Evolutionary conservation across 1,140 invertebrate genomes (phyloP), one percentile per base, ranked within the genome.

Genomic region (Halesus radiatus): DNA sequence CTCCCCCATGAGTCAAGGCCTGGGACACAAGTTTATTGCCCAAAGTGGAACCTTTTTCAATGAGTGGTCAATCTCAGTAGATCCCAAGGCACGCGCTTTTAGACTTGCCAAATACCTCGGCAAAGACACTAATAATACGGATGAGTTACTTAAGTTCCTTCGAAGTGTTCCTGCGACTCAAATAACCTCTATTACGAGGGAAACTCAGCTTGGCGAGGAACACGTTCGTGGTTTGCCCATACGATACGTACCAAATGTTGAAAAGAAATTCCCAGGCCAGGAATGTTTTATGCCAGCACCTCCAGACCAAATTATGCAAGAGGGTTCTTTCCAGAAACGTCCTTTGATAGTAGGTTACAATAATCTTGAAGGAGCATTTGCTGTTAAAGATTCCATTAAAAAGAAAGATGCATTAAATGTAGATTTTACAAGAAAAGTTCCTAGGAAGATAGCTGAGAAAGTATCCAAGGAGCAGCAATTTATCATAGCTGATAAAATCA

Each of bases 1-100:
- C 16, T 94, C 93, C 58, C 89, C 92, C 0, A 88, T 94, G 84
- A 92, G 92, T 0, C 89, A 87, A 88, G 94, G 93, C 8, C 80
- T 91, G 37, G 90, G 90, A 62, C 84, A 88, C 45, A 88, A 87
- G 83, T 88, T 85, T 1, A 90, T 91, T 53, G 86, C 91, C n/a
- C 91, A 93, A 87, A 93, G 93, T 87, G 94, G 94, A n/a, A 90
- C 91, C 4, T 86, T 88, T 83, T 84, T 85, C 18, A 79, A 88
- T 16, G 84, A 83, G 5, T 88, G 87, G 79, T 87, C 87, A 0
- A 50, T 83, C 7, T 79, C 81, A 0, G 78, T 86, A 82, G 86
- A 87, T 3, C 82, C 86, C 3, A 86, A 74, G 68, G 84, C 83
- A 80, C 84, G 84, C 79, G 88, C 87, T n/a, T 86, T 89, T 29